Base-by-base conservation (phyloP, 2,113 vertebrate genomes). In the Scolopax mira region DNA sequence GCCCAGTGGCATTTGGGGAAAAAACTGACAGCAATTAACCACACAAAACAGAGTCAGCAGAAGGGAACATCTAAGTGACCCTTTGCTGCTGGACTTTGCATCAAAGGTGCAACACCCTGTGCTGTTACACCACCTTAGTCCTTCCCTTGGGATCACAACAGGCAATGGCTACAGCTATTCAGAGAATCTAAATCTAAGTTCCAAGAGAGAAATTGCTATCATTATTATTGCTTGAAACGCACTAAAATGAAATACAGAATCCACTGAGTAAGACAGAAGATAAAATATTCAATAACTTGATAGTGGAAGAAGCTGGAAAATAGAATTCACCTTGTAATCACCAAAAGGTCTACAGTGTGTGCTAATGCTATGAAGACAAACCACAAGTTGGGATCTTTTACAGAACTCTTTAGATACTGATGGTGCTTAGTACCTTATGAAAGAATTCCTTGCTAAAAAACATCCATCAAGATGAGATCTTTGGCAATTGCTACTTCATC, bases 341-440 rank as follows among this genome's bases (percentile, higher is more conserved):
- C 64, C 54, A 91, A 73, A 89, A 85, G 58, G 85, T 28, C 44
- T 66, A 48, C 18, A 28, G 30, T 16, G 18, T 58, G 44, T 2
- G 37, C 41, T 82, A 88, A 90, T 94, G 94, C 94, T 96, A 93
- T 95, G 90, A 94, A 88, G 69, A 46, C 23, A 94, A 96, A 93
- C 90, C 83, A 96, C 90, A 79, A 41, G 11, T 81, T 10, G 64
- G 46, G 54, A 78, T 57, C 51, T 80, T 77, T 49, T 41, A 28
- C 52, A 64, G 24, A 85, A 55, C 31, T 42, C 35, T 74, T 86
- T 10, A 57, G 6, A 9, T 55, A n/a, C 10, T 8, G 2, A 66
- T 27, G 60, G 35, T 30, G 35, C 23, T 89, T 25, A 62, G 22
- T 2, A 83, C 35, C 25, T 33, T 16, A 79, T 13, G 48, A 71